Conservation (phyloP, 2,888 invertebrate genomes). For the Thereva unica region DNA sequence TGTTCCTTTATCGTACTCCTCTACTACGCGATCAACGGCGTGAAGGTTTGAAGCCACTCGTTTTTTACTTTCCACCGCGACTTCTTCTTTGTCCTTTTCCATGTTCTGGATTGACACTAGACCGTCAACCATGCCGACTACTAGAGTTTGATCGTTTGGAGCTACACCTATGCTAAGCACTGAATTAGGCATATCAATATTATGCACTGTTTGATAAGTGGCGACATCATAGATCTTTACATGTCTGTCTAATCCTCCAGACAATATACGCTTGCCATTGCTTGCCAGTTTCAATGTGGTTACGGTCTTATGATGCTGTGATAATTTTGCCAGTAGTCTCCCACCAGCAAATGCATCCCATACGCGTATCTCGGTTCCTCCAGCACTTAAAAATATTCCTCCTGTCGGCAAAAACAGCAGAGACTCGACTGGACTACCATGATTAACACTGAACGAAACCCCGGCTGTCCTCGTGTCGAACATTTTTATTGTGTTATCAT, state of each 20-base stretch:
- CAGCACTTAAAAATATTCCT: slow-evolving; percentile 88
- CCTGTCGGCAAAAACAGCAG: slow-evolving; percentile 86
- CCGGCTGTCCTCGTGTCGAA: slow-evolving; percentile 80
- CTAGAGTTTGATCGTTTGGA: slow-evolving; percentile 78
- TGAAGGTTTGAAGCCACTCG: slow-evolving; percentile 48
- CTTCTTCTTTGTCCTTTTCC: slow-evolving; percentile 62
- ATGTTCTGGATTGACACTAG: slow-evolving; percentile 83
- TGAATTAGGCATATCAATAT: slow-evolving; percentile 87
- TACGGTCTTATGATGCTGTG: slow-evolving; percentile 94
- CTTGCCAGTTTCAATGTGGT: slow-evolving; percentile 83
- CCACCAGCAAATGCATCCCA: slow-evolving; percentile 94
- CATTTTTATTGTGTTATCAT: slow-evolving; percentile 85
- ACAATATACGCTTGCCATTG: slow-evolving; percentile 79
- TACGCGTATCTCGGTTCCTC: slow-evolving; percentile 86
- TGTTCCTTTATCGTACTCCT: slow-evolving; percentile 50
- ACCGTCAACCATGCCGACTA: slow-evolving; percentile 92
- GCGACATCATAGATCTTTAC: slow-evolving; percentile 90
- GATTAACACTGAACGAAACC: slow-evolving; percentile 75
- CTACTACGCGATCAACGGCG: slow-evolving; percentile 62
- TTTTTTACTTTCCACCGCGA: slow-evolving; percentile 59
- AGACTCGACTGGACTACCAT: slow-evolving; percentile 89
- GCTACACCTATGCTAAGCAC: slow-evolving; percentile 82
- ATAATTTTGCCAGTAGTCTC: slow-evolving; percentile 78
- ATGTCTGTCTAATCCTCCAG: slow-evolving; percentile 90
- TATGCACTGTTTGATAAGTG: slow-evolving; percentile 85